phyloP scores from a whole-genome alignment of 2,888 invertebrate genomes.

The Acanthosepion pharaonis region DNA sequence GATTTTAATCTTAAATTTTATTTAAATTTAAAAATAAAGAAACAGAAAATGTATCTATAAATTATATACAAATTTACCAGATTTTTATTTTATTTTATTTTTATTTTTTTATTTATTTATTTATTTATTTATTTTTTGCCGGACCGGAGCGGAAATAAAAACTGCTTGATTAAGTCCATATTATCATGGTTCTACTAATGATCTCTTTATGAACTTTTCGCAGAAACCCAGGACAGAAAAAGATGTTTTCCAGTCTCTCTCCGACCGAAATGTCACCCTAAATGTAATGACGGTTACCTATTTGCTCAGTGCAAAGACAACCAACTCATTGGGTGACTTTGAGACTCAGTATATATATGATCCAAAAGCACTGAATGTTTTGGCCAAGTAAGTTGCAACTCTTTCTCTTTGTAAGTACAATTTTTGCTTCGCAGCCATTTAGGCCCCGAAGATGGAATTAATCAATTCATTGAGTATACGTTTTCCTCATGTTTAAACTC shows the following conservation, averaged over 20 bases:
- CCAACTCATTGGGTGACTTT: constrained; percentile 75
- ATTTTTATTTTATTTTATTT: too few relatives aligned
- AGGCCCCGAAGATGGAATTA: too few relatives aligned
- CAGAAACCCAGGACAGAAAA: constrained; percentile 59
- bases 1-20: too few relatives aligned
- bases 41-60: too few relatives aligned
- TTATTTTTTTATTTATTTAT: too few relatives aligned
- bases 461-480: too few relatives aligned
- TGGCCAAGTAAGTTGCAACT: constrained; percentile 60
- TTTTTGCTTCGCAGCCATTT: too few relatives aligned
- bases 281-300: constrained; percentile 75
- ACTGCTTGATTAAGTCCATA: neutral
- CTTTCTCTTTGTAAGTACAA: too few relatives aligned
- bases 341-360: constrained; percentile 75
- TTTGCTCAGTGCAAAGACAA: constrained; percentile 73
- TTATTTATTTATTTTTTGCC: too few relatives aligned
- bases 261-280: constrained; percentile 72
- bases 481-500: too few relatives aligned
- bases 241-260: constrained; percentile 71
- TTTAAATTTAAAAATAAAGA: too few relatives aligned
- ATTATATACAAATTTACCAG: too few relatives aligned
- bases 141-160: neutral
- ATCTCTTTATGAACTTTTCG: neutral
- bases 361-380: constrained; percentile 67
- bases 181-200: neutral